Evolutionary conservation across 92 coral and sea anemone species (phyloP), one percentile per base, ranked within the genome.

Genomic region (Pocillopora grandis): DNA sequence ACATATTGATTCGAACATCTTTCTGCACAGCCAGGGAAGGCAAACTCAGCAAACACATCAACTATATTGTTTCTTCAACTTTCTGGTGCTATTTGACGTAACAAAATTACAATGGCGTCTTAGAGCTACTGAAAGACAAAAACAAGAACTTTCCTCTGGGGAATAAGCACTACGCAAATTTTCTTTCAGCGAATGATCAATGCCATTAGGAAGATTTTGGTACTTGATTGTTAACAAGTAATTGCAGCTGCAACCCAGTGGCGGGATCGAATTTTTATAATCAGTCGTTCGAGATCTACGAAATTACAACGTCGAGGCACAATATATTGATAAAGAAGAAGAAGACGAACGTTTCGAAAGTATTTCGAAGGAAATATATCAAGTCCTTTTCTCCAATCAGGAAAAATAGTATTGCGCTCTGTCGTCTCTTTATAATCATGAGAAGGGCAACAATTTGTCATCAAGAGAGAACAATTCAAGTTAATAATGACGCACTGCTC

Each of bases 391-490:
- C 14, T 16, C 80, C 11, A 27, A 62, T 23, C 19, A 7, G 52
- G 52, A 7, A 7, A 42, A 42, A 42, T 42, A 42, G 52, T 42
- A 42, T 7, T 42, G 8, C 5, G 52, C 52, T 42, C 52, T 42
- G 52, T 7, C 52, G 52, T 42, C 52, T 42, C 52, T 42, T 42
- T 42, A 42, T 10, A 13, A 23, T 27, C 65, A 74, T 82, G 80
- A 82, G 18, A 64, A 82, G 23, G n/a, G 56, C 79, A 72, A 74
- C 58, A 82, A 66, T 73, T 3, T 9, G 80, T 49, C 79, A 82
- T 11, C 86, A 82, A 57, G 66, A 73, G 11, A 72, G 69, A 58
- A 77, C 49, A 20, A 84, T 84, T 21, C 75, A 84, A 68, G 82
- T 76, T 21, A 84, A 84, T 59, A 33, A 56, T 16, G 75, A 76